A percentile compares a stretch with the other conserved stretches of the same genome.
These are phyloP conservation scores for Apostichopus japonicus DNA, from an alignment of 35 echinoderm and acorn worm genomes.

Conservation along the genomic window DNA sequence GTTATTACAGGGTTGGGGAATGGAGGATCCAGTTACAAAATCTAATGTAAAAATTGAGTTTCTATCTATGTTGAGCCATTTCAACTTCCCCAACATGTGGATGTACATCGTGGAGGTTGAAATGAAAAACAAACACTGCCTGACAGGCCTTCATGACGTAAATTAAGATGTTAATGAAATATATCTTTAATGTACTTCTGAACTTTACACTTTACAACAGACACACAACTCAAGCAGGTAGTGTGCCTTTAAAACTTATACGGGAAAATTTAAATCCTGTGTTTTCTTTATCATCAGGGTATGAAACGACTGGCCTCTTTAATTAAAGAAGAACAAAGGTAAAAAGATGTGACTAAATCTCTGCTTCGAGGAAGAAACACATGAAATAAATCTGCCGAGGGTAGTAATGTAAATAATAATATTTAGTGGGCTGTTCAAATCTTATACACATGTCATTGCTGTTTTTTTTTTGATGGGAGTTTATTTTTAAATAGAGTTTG, in stretches of 20 bases:
- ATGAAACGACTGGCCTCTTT: constrained; percentile 28
- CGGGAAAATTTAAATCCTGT: neutral
- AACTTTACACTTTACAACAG: neutral
- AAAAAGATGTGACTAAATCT: neutral
- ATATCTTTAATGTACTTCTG: neutral
- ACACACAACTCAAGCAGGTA: neutral
- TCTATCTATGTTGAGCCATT: neutral
- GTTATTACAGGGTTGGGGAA: neutral
- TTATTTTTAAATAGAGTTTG: too few species aligned
- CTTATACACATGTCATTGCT: too few species aligned
- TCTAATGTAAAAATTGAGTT: neutral
- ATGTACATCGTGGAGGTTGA: too few species aligned
- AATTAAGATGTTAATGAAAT: neutral
- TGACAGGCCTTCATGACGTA: too few species aligned
- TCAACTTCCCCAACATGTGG: too few species aligned
- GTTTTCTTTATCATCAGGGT: neutral
- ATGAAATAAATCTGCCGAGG: too few species aligned
- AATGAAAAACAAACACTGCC: too few species aligned
- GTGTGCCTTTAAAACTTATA: neutral
- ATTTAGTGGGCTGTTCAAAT: too few species aligned
- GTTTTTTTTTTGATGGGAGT: too few species aligned
- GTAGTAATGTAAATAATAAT: too few species aligned
- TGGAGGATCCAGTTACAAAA: neutral
- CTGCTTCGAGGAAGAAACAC: too few species aligned
- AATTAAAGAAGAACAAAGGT: constrained; percentile 11